Evolutionary conservation across 2,113 vertebrate genomes (phyloP).

Genomic region (Isurus oxyrinchus): DNA sequence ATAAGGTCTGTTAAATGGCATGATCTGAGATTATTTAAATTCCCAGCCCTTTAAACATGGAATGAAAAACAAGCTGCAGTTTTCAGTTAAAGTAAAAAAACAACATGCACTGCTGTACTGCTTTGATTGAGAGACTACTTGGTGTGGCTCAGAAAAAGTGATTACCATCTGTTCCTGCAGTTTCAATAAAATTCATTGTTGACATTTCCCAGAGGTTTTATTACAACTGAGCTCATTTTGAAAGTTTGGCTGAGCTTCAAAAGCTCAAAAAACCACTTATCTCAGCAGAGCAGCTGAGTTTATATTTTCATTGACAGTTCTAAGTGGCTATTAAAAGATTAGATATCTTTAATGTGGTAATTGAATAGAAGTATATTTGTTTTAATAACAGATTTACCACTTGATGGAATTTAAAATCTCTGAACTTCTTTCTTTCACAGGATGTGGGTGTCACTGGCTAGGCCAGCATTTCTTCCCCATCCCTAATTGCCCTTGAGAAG

Average conservation of each 20-base stretch:
- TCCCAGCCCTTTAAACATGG: background rate
- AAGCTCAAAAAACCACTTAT: background rate
- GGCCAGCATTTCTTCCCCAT: no score
- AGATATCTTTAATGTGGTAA: background rate
- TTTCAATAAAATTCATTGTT: no score
- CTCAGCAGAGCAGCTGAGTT: background rate
- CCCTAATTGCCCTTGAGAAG: no score
- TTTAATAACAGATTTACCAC: background rate
- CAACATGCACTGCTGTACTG: background rate
- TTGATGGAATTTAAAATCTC: background rate
- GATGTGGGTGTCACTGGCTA: no score
- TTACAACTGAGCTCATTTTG: background rate
- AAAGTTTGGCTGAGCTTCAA: background rate
- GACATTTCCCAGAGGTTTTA: background rate
- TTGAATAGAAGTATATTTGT: background rate
- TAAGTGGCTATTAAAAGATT: background rate
- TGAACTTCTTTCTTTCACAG: background rate
- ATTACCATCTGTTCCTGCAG: background rate
- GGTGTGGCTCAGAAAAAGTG: background rate
- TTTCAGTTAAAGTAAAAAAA: background rate
- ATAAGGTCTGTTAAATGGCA: background rate
- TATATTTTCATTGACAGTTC: background rate
- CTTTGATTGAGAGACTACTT: background rate
- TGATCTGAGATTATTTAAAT: background rate
- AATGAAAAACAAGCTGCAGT: background rate